Conservation (phyloP, 2,113 vertebrate genomes). For the Thamnaconus septentrionalis region DNA sequence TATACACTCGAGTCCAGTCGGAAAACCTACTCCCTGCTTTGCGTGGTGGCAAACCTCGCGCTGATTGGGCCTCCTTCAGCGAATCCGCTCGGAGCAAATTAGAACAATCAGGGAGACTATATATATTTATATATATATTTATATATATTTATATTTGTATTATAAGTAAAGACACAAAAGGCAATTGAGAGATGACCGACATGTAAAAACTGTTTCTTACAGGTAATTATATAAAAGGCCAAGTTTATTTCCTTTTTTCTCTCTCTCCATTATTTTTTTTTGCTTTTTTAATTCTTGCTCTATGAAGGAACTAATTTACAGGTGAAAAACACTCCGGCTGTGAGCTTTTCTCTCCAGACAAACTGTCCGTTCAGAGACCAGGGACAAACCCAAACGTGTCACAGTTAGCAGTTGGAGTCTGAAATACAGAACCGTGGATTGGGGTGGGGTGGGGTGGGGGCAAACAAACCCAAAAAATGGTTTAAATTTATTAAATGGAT, state of each 20-base stretch:
- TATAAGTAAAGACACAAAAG: slow-evolving; percentile 80
- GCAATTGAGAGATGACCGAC: slow-evolving; percentile 79
- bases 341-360: slow-evolving; percentile 55
- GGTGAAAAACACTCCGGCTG: slow-evolving; percentile 65
- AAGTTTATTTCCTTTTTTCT: slow-evolving; percentile 59
- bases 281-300: slow-evolving; percentile 67
- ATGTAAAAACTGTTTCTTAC: slow-evolving; percentile 80
- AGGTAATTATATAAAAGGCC: slow-evolving; percentile 82
- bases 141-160: slow-evolving; percentile 63
- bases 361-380: slow-evolving; percentile 36
- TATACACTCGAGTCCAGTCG: slow-evolving; percentile 54
- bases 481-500: slow-evolving; percentile 70
- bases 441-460: slow-evolving; percentile 8
- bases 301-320: slow-evolving; percentile 80
- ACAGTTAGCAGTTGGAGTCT: slow-evolving; percentile 53
- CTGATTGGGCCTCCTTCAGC: slow-evolving; percentile 62
- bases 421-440: slow-evolving; percentile 66
- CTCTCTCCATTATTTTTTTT: slow-evolving; percentile 12
- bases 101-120: slow-evolving; percentile 70
- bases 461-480: slow-evolving; percentile 24
- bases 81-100: slow-evolving; percentile 65
- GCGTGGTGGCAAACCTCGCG: slow-evolving; percentile 50
- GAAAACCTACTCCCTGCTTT: slow-evolving; percentile 55
- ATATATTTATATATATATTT: slow-evolving; percentile 71
- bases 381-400: slow-evolving; percentile 54